Evolutionary conservation across 2,113 vertebrate genomes (phyloP), one percentile per base, ranked within the genome.

Genomic region (Morphnarchus princeps): DNA sequence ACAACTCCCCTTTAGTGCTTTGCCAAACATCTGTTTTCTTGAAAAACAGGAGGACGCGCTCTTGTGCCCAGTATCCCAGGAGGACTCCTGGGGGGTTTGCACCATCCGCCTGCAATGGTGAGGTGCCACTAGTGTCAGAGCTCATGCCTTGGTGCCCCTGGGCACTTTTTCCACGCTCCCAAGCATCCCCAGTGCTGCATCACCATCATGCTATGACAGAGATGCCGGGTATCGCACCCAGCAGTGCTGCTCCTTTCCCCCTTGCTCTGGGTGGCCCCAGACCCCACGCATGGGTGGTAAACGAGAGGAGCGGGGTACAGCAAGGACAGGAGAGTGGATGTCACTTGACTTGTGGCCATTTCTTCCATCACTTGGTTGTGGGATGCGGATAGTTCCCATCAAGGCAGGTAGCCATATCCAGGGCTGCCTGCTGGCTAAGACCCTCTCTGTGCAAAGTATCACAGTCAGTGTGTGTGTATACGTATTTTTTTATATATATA

Each of bases 41-140:
- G 58, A 4, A 43, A 10, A 82, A 71, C 0, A 3, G 42, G 32
- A 58, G 43, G 57, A 32, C 0, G 0, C 2, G 2, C 28, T 74
- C 42, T 54, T 1, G 0, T 29, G 34, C 31, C 25, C 1, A 2
- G 18, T 13, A 22, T 29, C 9, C 7, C 5, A 1, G 24, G 20
- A 63, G 49, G n/a, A 45, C 10, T 74, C 54, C 40, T 58, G 40
- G 40, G n/a, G 17, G 0, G 0, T 43, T 57, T 52, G 38, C 43
- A 85, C n/a, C 45, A 49, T 21, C 24, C 0, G 0, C 21, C 11
- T 45, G 28, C 15, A 71, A 40, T 0, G 0, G 28, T 1, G 29
- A 85, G n/a, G 38, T 49, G 49, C 26, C 79, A 38, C 42, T 11
- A 21, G 5, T 17, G 24, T n/a, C 71, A 66, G 16, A 25, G 36